A percentile compares a stretch with the other conserved stretches of the same genome.
Conservation (phyloP, 2,113 vertebrate species). For the Anguilla japonica region DNA sequence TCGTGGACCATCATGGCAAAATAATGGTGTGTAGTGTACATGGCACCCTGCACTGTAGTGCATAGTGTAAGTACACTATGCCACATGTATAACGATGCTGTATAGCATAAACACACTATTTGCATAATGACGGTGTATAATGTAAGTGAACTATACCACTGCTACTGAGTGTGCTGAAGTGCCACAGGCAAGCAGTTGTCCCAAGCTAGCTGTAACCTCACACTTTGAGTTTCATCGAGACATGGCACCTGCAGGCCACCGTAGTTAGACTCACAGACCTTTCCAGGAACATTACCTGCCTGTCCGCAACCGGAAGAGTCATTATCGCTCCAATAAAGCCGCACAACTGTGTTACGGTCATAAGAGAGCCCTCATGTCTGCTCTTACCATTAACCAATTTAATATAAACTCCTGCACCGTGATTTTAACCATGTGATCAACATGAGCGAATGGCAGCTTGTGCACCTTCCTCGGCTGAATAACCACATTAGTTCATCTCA, state of each 20-base stretch:
- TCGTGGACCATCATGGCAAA: no score
- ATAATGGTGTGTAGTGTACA: no score
- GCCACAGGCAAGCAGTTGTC: not conserved
- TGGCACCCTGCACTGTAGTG: no score
- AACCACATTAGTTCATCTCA: not conserved
- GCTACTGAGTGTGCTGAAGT: not conserved
- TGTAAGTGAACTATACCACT: not conserved
- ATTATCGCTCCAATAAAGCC: not conserved
- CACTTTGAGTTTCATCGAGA: not conserved
- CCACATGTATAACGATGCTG: not conserved
- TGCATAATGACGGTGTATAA: no score
- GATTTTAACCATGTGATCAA: not conserved
- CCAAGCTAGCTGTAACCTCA: not conserved
- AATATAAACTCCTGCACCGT: not conserved
- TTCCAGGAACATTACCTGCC: not conserved
- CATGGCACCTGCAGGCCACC: not conserved
- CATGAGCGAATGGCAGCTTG: not conserved
- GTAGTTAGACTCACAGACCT: not conserved
- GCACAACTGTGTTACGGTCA: constrained; percentile 8
- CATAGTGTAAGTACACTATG: not conserved
- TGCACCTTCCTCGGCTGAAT: constrained; percentile 32
- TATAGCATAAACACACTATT: no score
- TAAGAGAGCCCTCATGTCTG: constrained; percentile 5
- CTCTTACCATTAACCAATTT: not conserved
- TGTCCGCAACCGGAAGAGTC: not conserved